phyloP scores from a whole-genome alignment of 2,113 vertebrate species.

The Cryptomyrus ogoouensis region DNA sequence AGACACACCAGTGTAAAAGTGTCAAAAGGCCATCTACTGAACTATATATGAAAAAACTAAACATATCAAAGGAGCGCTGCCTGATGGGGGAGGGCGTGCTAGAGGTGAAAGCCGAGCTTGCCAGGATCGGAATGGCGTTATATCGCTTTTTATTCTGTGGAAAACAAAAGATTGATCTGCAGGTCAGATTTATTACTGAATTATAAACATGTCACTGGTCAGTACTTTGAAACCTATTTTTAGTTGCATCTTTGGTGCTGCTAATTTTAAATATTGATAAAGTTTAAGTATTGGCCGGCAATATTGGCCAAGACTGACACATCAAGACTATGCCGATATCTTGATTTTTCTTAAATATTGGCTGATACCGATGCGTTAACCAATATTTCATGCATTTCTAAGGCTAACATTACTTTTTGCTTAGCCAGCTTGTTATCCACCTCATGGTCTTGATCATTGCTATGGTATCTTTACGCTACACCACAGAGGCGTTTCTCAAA shows the following conservation, averaged over 20 bases:
- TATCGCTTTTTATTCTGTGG: not conserved
- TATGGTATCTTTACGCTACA: not conserved
- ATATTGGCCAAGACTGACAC: not conserved
- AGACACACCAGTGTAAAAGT: not conserved
- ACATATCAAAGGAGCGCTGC: not conserved
- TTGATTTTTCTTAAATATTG: not conserved
- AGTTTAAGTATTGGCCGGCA: not conserved
- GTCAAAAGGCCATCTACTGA: not conserved
- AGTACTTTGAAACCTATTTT: not conserved
- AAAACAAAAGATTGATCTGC: not conserved
- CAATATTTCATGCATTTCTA: not conserved
- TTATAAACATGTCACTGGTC: not conserved
- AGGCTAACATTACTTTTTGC: not conserved
- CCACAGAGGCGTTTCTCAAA: not conserved
- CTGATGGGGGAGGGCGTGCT: not conserved
- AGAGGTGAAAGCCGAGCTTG: not conserved
- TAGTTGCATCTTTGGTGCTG: not conserved
- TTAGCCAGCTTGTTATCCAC: not conserved
- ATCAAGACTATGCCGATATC: not conserved
- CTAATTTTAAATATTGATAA: not conserved
- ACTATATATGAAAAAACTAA: not conserved
- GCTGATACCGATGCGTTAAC: not conserved
- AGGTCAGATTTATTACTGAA: not conserved
- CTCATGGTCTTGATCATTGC: not conserved
- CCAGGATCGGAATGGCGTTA: not conserved